Evolutionary conservation across 2,113 vertebrate genomes (phyloP).

Genomic region (Trematomus loennbergii): DNA sequence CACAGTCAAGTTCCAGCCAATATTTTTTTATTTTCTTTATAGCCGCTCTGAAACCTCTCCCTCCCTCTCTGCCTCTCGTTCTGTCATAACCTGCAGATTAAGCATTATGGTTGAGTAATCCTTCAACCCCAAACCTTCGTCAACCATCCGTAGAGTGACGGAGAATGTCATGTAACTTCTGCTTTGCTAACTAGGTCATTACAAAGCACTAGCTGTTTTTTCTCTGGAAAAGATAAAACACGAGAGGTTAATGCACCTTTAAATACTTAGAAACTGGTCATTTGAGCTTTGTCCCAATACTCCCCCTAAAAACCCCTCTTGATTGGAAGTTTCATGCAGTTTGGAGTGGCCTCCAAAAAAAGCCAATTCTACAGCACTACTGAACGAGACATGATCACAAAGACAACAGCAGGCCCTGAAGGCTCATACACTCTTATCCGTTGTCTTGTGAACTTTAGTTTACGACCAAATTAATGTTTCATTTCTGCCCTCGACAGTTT

Average conservation of each 20-base stretch:
- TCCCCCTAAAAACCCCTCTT: background rate
- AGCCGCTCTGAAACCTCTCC: background rate
- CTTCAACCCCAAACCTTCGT: constrained; percentile 63
- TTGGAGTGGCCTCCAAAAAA: background rate
- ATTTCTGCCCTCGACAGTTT: constrained; percentile 32
- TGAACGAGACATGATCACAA: background rate
- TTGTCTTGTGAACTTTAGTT: background rate
- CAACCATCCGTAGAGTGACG: constrained; percentile 56
- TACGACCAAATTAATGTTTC: background rate
- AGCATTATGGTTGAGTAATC: constrained; percentile 67
- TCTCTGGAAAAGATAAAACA: constrained; percentile 36
- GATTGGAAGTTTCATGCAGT: background rate
- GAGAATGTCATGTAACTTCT: constrained; percentile 63
- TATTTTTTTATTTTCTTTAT: constrained; percentile 5
- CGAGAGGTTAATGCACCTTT: constrained; percentile 2
- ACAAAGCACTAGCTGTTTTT: constrained; percentile 2
- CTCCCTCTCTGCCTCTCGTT: constrained; percentile 27
- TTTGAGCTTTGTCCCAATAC: constrained; percentile 2
- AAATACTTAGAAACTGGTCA: constrained; percentile 12
- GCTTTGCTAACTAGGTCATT: constrained; percentile 48
- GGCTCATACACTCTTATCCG: background rate
- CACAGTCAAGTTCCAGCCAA: constrained; percentile 17
- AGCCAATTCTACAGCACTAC: background rate
- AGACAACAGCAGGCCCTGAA: background rate
- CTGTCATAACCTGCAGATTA: constrained; percentile 68